Evolutionary conservation across 2,797 vertebrate genomes (phyloP), one percentile per base, ranked within the genome.

Genomic region (Cheirogaleus major): DNA sequence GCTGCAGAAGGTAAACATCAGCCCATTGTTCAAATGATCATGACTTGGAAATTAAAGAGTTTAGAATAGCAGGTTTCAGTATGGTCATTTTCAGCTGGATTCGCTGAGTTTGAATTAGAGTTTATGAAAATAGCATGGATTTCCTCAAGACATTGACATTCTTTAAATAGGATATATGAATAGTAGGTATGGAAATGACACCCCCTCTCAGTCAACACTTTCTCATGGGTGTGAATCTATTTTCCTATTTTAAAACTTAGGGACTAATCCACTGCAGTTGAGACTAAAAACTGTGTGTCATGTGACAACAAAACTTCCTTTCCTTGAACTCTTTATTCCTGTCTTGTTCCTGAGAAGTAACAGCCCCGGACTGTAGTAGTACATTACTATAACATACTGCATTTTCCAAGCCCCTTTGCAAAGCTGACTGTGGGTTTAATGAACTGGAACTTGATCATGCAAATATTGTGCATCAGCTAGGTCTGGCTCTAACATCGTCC

Each of bases 161-260:
- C 50, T 94, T 94, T 23, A 93, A 73, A 59, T 2, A 89, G 78
- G 89, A 65, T 57, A 59, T 59, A 4, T 59, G 27, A 59, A 67
- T 67, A 72, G 65, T 50, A 38, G 43, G 38, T 45, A 72, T 3
- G 63, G 22, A 76, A 73, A 70, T 35, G 30, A 55, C 69, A 83
- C 30, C 75, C 17, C 14, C 13, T 12, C 23, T 43, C 48, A 15
- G 32, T 59, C 23, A n/a, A 48, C 80, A 65, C 27, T 93, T 95
- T 85, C 35, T 70, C 43, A 32, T 35, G 63, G 72, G 25, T 9
- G 32, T 57, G 69, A 30, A n/a, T 73, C 84, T 83, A 12, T 48
- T 69, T 95, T 89, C 55, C 69, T 91, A 13, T 61, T 88, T 95
- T 25, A 70, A 79, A 63, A 84, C 41, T 72, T 86, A 70, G 35